Percentiles rank a stretch among this genome's conserved stretches.
phyloP scores from a whole-genome alignment of 1,140 invertebrate species.

The Bombus superbus region DNA sequence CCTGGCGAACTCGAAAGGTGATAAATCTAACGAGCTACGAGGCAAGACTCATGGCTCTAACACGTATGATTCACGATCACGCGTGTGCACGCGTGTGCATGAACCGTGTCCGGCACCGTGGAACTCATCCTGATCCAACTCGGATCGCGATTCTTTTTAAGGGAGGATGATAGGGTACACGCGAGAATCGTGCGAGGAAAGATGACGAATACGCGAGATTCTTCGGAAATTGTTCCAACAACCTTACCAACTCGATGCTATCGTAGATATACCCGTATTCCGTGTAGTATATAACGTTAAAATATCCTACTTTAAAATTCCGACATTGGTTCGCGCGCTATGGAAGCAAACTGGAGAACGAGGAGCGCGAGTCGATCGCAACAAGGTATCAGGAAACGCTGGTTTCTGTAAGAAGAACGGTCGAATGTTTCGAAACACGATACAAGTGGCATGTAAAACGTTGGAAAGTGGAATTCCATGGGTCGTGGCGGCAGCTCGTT shows the following conservation, averaged over 20 bases:
- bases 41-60: conserved; percentile 56
- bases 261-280: neutral
- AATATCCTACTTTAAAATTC: neutral
- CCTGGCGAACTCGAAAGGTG: conserved; percentile 62
- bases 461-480: conserved; percentile 5
- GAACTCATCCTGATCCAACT: conserved; percentile 44
- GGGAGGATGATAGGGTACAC: conserved; percentile 39
- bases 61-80: conserved; percentile 75
- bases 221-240: neutral
- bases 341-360: neutral
- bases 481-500: neutral
- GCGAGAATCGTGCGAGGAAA: conserved; percentile 17
- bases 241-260: neutral
- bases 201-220: conserved; percentile 10
- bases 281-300: neutral
- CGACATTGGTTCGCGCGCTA: neutral
- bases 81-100: conserved; percentile 50
- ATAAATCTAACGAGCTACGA: conserved; percentile 75
- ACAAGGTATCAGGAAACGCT: neutral
- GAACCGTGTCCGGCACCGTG: conserved; percentile 28
- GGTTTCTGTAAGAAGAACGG: neutral
- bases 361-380: neutral
- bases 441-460: conserved; percentile 20
- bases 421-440: conserved; percentile 21
- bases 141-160: conserved; percentile 8